Base-by-base conservation (phyloP, 1,140 invertebrate genomes). In the Drosophila eugracilis region DNA sequence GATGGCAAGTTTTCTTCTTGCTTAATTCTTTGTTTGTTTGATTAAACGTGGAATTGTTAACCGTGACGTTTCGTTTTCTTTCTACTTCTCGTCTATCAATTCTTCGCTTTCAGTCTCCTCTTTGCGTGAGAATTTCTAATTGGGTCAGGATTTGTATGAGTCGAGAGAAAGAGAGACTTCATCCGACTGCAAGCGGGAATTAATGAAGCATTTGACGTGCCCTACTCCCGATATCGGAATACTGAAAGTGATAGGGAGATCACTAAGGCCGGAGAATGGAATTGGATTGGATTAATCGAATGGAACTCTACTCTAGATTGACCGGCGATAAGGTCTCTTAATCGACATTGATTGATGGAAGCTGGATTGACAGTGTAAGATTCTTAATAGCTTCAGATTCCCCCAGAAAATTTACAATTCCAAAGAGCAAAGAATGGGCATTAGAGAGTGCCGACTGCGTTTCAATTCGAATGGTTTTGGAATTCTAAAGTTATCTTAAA, bases 71-170 rank as follows among this genome's bases (percentile, higher is more conserved):
- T 78, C 59, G 63, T 65, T 60, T 24, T 58, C 22, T 44, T 41
- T 30, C 54, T 30, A 32, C 19, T 42, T 24, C 19, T 30, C 42
- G 42, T 37, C 45, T 22, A 22, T 9, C 5, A 9, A 42, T 67
- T 47, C 21, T 45, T 45, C 30, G 30, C 26, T 54, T 42, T 62
- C 45, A n/a, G 17, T 53, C 47, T 72, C 48, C 70, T 75, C 75
- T 88, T 88, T 62, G 84, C 84, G 83, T 88, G 83, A 88, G 83
- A 88, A 88, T 53, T 69, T 65, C 65, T 69, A 88, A 88, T 88
- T 88, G 66, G 83, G 83, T 88, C 83, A 88, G 39, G 73, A 80
- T 67, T 67, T 67, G 59, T 47, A 34, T 60, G 28, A 26, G 28
- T 52, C n/a, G n/a, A n/a, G n/a, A n/a, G n/a, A n/a, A n/a, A n/a